Evolutionary conservation across 1,140 invertebrate species (phyloP).

Genomic region (Magallana ariakensis): DNA sequence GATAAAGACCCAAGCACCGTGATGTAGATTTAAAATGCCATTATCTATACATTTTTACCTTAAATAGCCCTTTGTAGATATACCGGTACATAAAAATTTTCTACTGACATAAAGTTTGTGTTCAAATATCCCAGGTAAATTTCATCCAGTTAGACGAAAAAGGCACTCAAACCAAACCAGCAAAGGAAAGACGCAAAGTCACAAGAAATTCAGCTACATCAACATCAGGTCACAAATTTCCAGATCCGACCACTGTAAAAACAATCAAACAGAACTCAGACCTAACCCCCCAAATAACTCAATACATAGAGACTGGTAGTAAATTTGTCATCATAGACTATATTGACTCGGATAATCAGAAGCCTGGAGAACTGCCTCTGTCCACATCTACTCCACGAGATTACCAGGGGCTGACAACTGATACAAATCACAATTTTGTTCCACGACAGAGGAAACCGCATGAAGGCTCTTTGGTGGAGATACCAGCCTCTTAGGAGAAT

Average conservation of each 20-base stretch:
- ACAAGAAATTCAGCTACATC: background rate
- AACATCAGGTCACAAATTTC: background rate
- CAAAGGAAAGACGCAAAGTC: background rate
- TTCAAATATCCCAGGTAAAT: background rate
- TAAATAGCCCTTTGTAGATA: too few relatives aligned
- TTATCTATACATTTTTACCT: too few relatives aligned
- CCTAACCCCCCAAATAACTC: background rate
- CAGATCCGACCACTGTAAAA: background rate
- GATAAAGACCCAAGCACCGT: too few relatives aligned
- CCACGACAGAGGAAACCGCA: conserved; percentile 8
- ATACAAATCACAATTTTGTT: background rate
- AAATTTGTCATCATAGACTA: conserved; percentile 21
- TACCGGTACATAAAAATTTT: too few relatives aligned
- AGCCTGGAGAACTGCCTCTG: background rate
- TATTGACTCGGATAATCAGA: background rate
- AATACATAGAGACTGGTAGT: conserved; percentile 26
- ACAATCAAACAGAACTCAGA: background rate
- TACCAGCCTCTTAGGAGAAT: background rate
- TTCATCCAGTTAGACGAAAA: conserved; percentile 18
- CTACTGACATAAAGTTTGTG: too few relatives aligned
- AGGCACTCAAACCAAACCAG: conserved; percentile 8
- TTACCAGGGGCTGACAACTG: background rate
- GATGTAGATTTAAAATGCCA: too few relatives aligned
- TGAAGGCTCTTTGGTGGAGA: background rate
- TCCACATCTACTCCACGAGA: conserved; percentile 3